These are phyloP conservation scores for Drosophila chauvacae DNA, from an alignment of 1,140 invertebrate species.

Conservation along the genomic window DNA sequence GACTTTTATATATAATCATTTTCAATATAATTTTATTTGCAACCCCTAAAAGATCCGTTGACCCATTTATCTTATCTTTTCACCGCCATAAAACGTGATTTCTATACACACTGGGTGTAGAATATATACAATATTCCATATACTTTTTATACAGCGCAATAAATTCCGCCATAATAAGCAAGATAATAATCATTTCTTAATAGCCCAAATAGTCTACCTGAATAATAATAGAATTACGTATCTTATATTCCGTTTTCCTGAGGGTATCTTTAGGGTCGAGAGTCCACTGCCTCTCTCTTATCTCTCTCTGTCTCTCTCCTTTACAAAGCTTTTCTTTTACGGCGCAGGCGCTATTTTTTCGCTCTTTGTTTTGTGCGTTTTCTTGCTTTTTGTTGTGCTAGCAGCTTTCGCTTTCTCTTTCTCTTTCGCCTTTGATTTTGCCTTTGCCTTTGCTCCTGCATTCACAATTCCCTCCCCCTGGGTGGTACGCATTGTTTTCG, in stretches of 20 bases:
- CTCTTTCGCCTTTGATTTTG: constrained; percentile 35
- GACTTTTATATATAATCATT: neutral
- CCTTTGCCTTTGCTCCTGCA: constrained; percentile 14
- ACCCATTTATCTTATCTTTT: neutral
- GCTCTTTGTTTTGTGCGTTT: neutral
- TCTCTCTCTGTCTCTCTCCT: neutral
- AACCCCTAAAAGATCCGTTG: neutral
- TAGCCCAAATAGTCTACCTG: neutral
- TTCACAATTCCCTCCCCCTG: neutral
- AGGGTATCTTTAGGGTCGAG: constrained; percentile 13
- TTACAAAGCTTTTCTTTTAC: neutral
- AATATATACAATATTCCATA: too few species aligned
- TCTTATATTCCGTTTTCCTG: neutral
- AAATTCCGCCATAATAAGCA: neutral
- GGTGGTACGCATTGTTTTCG: constrained; percentile 27
- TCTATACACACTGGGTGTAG: neutral
- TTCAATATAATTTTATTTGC: neutral
- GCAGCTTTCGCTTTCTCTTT: constrained; percentile 37
- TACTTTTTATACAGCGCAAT: neutral
- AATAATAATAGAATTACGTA: constrained; percentile 7
- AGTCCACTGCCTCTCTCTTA: neutral
- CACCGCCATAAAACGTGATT: neutral
- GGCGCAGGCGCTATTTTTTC: constrained; percentile 30
- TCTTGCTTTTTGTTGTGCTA: constrained; percentile 51
- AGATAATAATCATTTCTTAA: neutral